Evolutionary conservation across 2,888 invertebrate species (phyloP).

Genomic region (Galerucella pusilla): DNA sequence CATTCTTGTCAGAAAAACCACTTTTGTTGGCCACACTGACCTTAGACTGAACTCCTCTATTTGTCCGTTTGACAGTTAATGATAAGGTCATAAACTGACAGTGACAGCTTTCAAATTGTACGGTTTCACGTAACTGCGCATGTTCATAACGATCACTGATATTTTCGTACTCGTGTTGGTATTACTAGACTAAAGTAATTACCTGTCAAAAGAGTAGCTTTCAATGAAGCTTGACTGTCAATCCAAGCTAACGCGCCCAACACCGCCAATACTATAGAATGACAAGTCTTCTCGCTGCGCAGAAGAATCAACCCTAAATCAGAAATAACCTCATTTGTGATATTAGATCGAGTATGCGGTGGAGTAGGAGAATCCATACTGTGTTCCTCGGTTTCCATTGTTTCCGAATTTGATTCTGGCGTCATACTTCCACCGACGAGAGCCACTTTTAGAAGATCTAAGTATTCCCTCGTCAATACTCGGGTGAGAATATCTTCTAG

Average conservation of each 20-base stretch:
- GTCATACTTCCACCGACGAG: slow-evolving; percentile 76
- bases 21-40: too few species aligned
- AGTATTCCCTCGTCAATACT: slow-evolving; percentile 86
- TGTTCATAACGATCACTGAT: too few species aligned
- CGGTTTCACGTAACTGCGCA: too few species aligned
- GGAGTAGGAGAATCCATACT: slow-evolving; percentile 77
- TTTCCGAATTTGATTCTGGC: slow-evolving; percentile 67
- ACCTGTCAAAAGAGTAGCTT: slow-evolving; percentile 74
- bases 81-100: too few species aligned
- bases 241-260: slow-evolving; percentile 83
- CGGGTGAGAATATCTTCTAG: slow-evolving; percentile 88
- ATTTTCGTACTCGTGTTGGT: too few species aligned
- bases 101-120: too few species aligned
- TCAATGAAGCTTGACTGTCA: slow-evolving; percentile 84
- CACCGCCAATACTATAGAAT: slow-evolving; percentile 73
- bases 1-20: too few species aligned
- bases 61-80: too few species aligned
- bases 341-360: slow-evolving; percentile 62
- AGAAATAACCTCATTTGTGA: slow-evolving; percentile 80
- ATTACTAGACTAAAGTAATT: slow-evolving; percentile 8
- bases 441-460: slow-evolving; percentile 82
- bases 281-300: slow-evolving; percentile 73
- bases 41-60: too few species aligned
- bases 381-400: slow-evolving; percentile 75
- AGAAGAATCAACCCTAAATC: slow-evolving; percentile 82